Percentiles rank a stretch among this genome's conserved stretches.
phyloP scores from a whole-genome alignment of 2,888 invertebrate genomes.

The Ophonus ardosiacus region DNA sequence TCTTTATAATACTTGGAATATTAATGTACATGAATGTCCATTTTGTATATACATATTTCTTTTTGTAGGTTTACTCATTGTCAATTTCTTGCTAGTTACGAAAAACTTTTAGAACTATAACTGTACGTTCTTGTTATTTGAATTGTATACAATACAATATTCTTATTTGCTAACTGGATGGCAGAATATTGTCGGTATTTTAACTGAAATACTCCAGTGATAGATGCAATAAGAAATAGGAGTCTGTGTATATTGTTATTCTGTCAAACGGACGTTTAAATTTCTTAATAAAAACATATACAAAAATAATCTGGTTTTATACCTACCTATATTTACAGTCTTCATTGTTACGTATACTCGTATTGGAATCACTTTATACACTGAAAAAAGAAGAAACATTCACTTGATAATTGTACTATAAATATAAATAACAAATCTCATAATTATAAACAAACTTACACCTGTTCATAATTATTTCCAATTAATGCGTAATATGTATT shows the following conservation, averaged over 20 bases:
- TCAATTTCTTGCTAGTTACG: constrained; percentile 56
- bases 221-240: constrained; percentile 63
- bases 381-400: neutral
- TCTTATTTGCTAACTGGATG: constrained; percentile 61
- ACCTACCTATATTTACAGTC: neutral
- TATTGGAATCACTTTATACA: neutral
- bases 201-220: constrained; percentile 53
- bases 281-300: constrained; percentile 73
- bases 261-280: constrained; percentile 73
- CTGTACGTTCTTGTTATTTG: constrained; percentile 57
- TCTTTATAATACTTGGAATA: constrained; percentile 24
- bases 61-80: constrained; percentile 47
- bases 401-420: neutral
- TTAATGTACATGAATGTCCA: constrained; percentile 56
- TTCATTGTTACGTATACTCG: neutral
- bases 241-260: constrained; percentile 70
- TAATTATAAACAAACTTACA: neutral
- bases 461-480: neutral
- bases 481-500: neutral
- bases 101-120: constrained; percentile 56
- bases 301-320: constrained; percentile 45
- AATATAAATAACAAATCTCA: neutral
- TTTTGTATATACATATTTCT: constrained; percentile 53
- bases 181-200: constrained; percentile 53
- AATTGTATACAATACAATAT: constrained; percentile 62